Evolutionary conservation across 2,888 invertebrate species (phyloP).

Genomic region (Lasius fuliginosus): DNA sequence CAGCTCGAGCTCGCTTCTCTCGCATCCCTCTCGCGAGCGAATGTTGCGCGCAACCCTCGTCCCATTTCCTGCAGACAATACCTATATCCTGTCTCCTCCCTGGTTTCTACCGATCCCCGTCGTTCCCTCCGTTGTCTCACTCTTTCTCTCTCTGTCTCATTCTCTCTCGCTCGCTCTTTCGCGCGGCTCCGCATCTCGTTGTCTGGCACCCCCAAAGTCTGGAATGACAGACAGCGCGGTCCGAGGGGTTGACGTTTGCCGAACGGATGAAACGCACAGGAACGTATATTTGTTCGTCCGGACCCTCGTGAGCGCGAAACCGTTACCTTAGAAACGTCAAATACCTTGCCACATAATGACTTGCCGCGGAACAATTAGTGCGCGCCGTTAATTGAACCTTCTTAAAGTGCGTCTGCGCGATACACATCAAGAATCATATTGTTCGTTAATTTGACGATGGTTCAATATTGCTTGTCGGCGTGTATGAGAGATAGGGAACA

Average conservation of each 20-base stretch:
- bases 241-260: conserved; percentile 78
- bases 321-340: conserved; percentile 55
- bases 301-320: conserved; percentile 56
- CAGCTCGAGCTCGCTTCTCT: conserved; percentile 69
- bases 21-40: conserved; percentile 66
- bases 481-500: neutral
- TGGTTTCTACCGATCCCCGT: conserved; percentile 46
- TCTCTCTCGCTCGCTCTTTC: conserved; percentile 31
- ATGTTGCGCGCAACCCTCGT: conserved; percentile 67
- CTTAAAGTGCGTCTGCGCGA: neutral
- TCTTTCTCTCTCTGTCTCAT: conserved; percentile 21
- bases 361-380: conserved; percentile 41
- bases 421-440: neutral
- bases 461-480: neutral
- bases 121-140: conserved; percentile 48
- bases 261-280: conserved; percentile 71
- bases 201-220: conserved; percentile 69
- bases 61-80: conserved; percentile 80
- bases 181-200: conserved; percentile 51
- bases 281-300: conserved; percentile 66
- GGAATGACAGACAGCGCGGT: conserved; percentile 78
- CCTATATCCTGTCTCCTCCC: conserved; percentile 60
- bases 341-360: conserved; percentile 49
- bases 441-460: neutral
- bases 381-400: conserved; percentile 25